Evolutionary conservation across 1,140 invertebrate genomes (phyloP), one percentile per base, ranked within the genome.

Genomic region (Pseudachorutes palmiensis): DNA sequence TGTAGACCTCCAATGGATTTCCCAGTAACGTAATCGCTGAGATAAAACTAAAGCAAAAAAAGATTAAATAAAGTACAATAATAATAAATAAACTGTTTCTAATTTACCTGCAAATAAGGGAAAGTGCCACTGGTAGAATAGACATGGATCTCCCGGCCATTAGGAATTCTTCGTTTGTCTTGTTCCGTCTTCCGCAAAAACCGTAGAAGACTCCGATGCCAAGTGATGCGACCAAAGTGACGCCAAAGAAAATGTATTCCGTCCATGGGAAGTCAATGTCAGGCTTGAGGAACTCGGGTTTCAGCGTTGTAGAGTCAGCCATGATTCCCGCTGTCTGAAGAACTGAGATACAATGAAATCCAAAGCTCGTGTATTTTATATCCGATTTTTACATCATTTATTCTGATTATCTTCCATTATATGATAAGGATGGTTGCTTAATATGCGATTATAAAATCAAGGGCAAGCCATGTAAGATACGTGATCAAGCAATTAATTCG

Each of bases 1-100:
- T 85, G 74, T 96, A 96, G 76, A 95, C 89, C 80, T 96, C 93
- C 19, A 9, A 5, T 12, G 55, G 55, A 22, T 58, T 22, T 12
- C 55, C 55, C 22, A 67, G 24, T 5, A 64, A 24, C 22, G 61
- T 64, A 28, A 64, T 67, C 16, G 62, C 57, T 24, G 61, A 45
- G n/a, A 64, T 59, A 45, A 66, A 51, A 67, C 62, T 67, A n/a
- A n/a, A n/a, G n/a, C n/a, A n/a, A n/a, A n/a, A n/a, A n/a, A n/a
- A n/a, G n/a, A n/a, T n/a, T n/a, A n/a, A n/a, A n/a, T n/a, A n/a
- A n/a, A n/a, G n/a, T n/a, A n/a, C n/a, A n/a, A n/a, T n/a, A n/a
- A n/a, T n/a, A n/a, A n/a, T n/a, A n/a, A n/a, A n/a, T n/a, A n/a
- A n/a, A n/a, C n/a, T n/a, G n/a, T n/a, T n/a, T n/a, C 58, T 16